Conservation (phyloP, 2,113 vertebrate genomes). For the Laticauda colubrina region DNA sequence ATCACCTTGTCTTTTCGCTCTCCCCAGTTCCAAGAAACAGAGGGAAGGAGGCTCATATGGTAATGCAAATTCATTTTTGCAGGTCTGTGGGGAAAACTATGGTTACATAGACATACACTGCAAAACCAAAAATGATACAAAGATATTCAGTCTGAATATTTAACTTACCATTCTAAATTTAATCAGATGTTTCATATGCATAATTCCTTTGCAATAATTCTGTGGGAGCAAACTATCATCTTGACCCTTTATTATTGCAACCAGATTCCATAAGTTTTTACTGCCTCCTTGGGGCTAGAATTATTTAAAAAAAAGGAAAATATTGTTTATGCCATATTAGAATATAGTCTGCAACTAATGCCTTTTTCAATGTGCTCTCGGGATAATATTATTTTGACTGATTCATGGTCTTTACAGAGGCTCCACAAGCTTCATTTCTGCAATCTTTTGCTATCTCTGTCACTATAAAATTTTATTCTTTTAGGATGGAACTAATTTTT, state of each 20-base stretch:
- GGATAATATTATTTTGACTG: neutral
- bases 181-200: slow-evolving; percentile 93
- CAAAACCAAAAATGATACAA: neutral
- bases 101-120: neutral
- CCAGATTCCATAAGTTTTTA: slow-evolving; percentile 94
- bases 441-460: neutral
- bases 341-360: neutral
- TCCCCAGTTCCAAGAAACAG: neutral
- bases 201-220: slow-evolving; percentile 90
- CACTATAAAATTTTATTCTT: neutral
- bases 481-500: neutral
- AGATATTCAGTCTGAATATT: neutral
- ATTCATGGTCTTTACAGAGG: neutral
- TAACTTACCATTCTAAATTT: slow-evolving; percentile 87
- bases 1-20: neutral
- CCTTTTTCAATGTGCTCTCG: neutral
- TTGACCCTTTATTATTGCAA: slow-evolving; percentile 88
- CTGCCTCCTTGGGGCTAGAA: slow-evolving; percentile 90
- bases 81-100: neutral
- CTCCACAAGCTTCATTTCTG: neutral
- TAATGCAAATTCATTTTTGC: neutral
- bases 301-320: slow-evolving; percentile 1
- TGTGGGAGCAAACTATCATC: slow-evolving; percentile 93
- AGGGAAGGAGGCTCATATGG: neutral
- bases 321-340: neutral